phyloP scores from a whole-genome alignment of 2,113 vertebrate species.

The Neogale vison region DNA sequence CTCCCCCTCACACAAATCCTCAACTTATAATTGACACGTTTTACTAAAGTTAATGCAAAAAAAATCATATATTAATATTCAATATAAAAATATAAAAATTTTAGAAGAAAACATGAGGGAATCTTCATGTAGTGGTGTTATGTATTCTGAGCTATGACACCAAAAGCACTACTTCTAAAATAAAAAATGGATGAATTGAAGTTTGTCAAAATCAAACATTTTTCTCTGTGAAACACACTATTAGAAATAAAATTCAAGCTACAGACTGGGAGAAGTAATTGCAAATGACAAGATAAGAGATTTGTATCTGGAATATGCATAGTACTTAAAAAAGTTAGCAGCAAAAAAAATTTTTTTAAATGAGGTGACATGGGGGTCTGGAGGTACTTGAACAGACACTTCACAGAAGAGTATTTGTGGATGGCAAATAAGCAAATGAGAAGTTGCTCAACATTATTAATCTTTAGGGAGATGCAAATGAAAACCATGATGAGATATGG shows the following conservation, averaged over 20 bases:
- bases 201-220: not conserved
- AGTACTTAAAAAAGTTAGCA: not conserved
- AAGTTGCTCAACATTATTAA: not conserved
- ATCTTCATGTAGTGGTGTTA: not conserved
- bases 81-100: not conserved
- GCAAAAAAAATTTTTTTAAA: not conserved
- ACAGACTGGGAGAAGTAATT: not conserved
- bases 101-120: not conserved
- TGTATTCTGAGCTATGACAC: not conserved
- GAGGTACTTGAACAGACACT: not conserved
- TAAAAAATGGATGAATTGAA: not conserved
- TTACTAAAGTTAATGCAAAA: not conserved
- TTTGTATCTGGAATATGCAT: not conserved
- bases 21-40: not conserved
- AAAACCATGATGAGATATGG: not conserved
- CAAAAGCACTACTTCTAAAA: not conserved
- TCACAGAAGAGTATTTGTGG: not conserved
- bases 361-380: not conserved
- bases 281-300: not conserved
- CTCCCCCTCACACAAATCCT: not conserved
- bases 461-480: not conserved
- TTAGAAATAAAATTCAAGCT: not conserved
- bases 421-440: not conserved
- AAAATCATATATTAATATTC: not conserved
- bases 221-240: not conserved